Evolutionary conservation across 2,797 vertebrate species (phyloP), one percentile per base, ranked within the genome.

Genomic region (Fistularia commersonii): DNA sequence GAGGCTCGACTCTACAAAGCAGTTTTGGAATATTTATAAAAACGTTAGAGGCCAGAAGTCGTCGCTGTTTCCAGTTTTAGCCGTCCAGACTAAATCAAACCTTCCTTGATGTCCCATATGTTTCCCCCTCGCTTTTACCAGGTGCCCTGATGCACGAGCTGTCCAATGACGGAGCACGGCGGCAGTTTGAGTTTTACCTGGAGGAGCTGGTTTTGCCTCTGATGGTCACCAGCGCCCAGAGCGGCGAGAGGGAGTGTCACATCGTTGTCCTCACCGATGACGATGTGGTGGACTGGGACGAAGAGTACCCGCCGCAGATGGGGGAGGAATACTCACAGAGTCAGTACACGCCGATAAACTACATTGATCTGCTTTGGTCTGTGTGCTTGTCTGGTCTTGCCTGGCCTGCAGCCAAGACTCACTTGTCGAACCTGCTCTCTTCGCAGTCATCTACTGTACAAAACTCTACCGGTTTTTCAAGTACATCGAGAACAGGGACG

Each of bases 401-500:
- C 2, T 23, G 23, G 23, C 4, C 23, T 4, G 23, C 2, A 4
- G 23, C 23, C 23, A 41, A 40, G 10, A 12, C 6, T 3, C 8
- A 7, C 14, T n/a, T 14, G 40, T 12, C 1, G n/a, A 41, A n/a
- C 11, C 23, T 45, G 3, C 44, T 76, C 51, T 81, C 44, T 66
- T 80, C 78, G 15, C 81, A 99, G 97, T 99, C 81, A 99, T 98
- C 85, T 99, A 99, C 92, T 99, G 96, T 87, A 99, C 97, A 12
- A 99, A 99, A 88, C 89, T 99, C 64, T 99, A 99, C 75, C 90
- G 97, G 76, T 99, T 99, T 91, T 99, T 99, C 90, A 99, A 99
- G 82, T 99, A 99, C 71, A 99, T 99, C 50, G 97, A 99, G 86
- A 99, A 99, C 48, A 83, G 97, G 89, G 97, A 99, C 46, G 97